A percentile compares a stretch with the other conserved stretches of the same genome.
These are phyloP conservation scores for Callionymus lyra DNA, from an alignment of 2,113 vertebrate species.

Conservation along the genomic window DNA sequence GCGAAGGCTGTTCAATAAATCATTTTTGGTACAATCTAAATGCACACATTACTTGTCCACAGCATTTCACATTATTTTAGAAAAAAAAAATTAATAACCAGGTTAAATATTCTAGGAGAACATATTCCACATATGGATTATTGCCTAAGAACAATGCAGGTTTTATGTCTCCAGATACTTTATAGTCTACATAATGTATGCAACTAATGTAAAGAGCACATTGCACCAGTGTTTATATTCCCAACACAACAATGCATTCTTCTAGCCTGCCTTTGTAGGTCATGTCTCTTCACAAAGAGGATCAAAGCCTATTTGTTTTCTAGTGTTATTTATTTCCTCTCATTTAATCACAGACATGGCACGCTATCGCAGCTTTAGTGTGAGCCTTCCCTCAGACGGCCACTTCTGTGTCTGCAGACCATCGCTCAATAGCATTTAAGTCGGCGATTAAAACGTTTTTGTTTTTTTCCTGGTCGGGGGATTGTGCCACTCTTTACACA, in stretches of 20 bases:
- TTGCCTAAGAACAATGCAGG: too few species aligned
- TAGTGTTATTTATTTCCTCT: slow-evolving; percentile 28
- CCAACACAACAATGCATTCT: slow-evolving; percentile 2
- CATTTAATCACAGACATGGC: slow-evolving; percentile 26
- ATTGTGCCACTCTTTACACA: slow-evolving; percentile 42
- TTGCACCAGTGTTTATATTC: background rate
- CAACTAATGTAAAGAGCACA: too few species aligned
- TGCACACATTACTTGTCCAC: too few species aligned
- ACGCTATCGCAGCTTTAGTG: slow-evolving; percentile 23
- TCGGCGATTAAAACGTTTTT: slow-evolving; percentile 58
- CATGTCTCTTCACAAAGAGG: slow-evolving; percentile 26
- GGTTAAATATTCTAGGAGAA: too few species aligned
- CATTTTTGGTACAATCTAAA: too few species aligned
- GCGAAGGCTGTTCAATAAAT: too few species aligned
- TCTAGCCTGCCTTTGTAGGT: slow-evolving; percentile 25
- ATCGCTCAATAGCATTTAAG: slow-evolving; percentile 45
- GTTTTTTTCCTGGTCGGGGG: slow-evolving; percentile 45
- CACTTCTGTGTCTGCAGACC: slow-evolving; percentile 35
- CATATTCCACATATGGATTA: too few species aligned
- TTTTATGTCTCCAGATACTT: too few species aligned
- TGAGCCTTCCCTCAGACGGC: slow-evolving; percentile 27
- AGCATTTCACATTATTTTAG: too few species aligned
- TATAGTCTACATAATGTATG: too few species aligned
- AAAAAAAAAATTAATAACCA: too few species aligned
- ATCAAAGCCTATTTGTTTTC: slow-evolving; percentile 33